Percentiles rank a stretch among this genome's conserved stretches.
phyloP scores from a whole-genome alignment of 2,797 vertebrate genomes.

The Falco novaeseelandiae region DNA sequence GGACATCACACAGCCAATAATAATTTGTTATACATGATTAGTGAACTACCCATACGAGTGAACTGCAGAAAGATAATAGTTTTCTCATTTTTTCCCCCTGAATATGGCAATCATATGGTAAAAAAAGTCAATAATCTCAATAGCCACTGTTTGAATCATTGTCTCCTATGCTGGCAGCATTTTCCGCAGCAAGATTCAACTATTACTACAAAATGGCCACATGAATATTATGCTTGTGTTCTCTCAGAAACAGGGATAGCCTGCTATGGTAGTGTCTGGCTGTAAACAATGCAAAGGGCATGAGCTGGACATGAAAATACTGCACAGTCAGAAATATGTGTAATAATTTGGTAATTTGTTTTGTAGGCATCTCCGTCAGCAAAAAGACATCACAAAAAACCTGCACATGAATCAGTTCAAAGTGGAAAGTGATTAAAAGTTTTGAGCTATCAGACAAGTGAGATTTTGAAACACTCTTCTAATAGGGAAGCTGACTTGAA shows the following conservation, averaged over 20 bases:
- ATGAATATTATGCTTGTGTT: not conserved
- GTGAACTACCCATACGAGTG: not conserved
- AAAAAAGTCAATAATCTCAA: slow-evolving; percentile 32
- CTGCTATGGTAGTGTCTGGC: not conserved
- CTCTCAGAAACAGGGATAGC: not conserved
- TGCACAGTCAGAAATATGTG: not conserved
- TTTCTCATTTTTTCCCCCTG: not conserved
- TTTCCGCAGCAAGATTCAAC: slow-evolving; percentile 9
- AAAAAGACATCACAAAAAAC: not conserved
- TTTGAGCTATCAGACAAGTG: not conserved
- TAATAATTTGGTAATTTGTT: not conserved
- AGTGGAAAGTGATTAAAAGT: not conserved
- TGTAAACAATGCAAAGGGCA: not conserved
- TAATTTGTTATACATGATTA: not conserved
- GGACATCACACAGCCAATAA: not conserved
- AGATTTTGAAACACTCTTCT: not conserved
- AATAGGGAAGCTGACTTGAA: not conserved
- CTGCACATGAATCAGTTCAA: not conserved
- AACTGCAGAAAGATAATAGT: not conserved
- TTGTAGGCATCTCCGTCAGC: not conserved
- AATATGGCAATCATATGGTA: not conserved
- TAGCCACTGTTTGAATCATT: not conserved
- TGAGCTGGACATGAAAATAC: not conserved
- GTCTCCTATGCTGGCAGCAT: not conserved
- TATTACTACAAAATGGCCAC: not conserved